Evolutionary conservation across 2,113 vertebrate species (phyloP).

Genomic region (Martes martes): DNA sequence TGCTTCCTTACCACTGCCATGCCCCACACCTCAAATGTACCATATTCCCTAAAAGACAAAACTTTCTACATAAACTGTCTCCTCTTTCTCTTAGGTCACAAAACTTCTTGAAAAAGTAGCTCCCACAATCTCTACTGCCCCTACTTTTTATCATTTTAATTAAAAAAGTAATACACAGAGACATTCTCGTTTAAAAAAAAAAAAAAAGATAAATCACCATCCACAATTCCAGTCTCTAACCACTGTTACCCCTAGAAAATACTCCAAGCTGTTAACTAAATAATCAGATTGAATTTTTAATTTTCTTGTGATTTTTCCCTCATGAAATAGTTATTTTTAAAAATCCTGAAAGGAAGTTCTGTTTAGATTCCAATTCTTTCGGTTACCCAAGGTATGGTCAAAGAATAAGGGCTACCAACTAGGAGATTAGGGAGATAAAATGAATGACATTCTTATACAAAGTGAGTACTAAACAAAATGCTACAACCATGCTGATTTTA

Average conservation of each 20-base stretch:
- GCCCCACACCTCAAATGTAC: background rate
- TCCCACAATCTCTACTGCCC: background rate
- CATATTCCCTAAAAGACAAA: background rate
- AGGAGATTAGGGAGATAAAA: background rate
- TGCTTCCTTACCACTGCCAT: background rate
- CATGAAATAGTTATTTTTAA: background rate
- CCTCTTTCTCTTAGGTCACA: background rate
- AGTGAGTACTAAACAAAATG: background rate
- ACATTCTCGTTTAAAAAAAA: background rate
- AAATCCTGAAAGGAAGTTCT: background rate
- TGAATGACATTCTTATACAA: background rate
- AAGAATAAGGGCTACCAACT: background rate
- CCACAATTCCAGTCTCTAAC: background rate
- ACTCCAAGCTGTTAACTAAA: background rate
- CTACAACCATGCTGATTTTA: background rate
- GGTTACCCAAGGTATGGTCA: background rate
- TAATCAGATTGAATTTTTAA: background rate
- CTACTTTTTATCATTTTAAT: background rate
- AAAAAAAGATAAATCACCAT: background rate
- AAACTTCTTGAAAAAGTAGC: background rate
- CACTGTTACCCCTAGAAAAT: background rate
- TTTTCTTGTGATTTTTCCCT: background rate
- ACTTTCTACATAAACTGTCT: background rate
- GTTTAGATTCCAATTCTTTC: background rate
- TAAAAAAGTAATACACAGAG: background rate